Evolutionary conservation across 2,797 vertebrate genomes (phyloP), one percentile per base, ranked within the genome.

Genomic region (Sciurus vulgaris): DNA sequence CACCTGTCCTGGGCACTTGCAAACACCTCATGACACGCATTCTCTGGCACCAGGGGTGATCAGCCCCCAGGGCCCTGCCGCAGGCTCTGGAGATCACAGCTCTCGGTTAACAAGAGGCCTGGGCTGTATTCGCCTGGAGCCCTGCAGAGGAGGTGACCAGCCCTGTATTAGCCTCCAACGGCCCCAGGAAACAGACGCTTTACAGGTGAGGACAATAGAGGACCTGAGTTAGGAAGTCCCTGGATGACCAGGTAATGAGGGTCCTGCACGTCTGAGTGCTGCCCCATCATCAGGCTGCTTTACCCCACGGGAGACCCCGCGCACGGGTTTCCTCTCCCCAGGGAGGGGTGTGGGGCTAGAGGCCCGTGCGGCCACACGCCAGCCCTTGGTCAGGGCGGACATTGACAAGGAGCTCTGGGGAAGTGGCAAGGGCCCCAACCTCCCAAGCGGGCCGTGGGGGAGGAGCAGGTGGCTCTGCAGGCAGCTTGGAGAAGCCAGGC

Each of bases 231-330:
- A 15, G 26, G n/a, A 5, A 18, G 41, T 22, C 54, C 91, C 11
- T 28, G 56, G 78, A 33, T 6, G 7, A 14, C 6, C 4, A 0
- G 72, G 77, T 26, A 26, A 20, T 0, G 9, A 44, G 47, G 33
- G 7, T 13, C 59, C 22, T 26, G 30, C 6, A 33, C 44, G 24
- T n/a, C 61, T 14, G 59, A 26, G 70, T 12, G 17, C 72, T 17
- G 17, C 5, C 30, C 18, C 24, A 11, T 11, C 20, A 6, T 12
- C 44, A 1, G 38, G 13, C 61, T 65, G 28, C 28, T 5, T 56
- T 2, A 3, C 8, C 61, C 0, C 0, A 1, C 1, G 47, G 82
- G 18, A 65, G 15, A 12, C 28, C 35, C 4, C 1, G 9, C 7
- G 11, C 2, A 18, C 35, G 2, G 2, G 44, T 78, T 9, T 13